A percentile compares a stretch with the other conserved stretches of the same genome.
phyloP scores from a whole-genome alignment of 2,888 invertebrate genomes.

The Agriopis leucophaearia region DNA sequence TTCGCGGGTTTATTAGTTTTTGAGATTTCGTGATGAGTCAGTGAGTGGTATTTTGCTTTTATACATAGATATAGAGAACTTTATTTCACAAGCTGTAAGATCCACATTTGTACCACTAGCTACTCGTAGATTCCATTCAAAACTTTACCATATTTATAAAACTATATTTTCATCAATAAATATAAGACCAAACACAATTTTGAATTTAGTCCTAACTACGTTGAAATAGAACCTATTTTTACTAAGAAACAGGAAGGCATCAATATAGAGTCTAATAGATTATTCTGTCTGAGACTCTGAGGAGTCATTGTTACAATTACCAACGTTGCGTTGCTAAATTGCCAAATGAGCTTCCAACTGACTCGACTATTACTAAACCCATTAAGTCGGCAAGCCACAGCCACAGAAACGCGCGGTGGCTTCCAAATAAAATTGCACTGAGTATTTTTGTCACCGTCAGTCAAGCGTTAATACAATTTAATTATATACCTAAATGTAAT shows the following conservation, averaged over 20 bases:
- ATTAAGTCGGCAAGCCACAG: slow-evolving; percentile 28
- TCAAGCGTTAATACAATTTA: not conserved
- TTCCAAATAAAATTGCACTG: slow-evolving; percentile 10
- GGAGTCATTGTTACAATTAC: slow-evolving; percentile 48
- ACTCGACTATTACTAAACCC: slow-evolving; percentile 42
- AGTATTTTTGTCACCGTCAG: slow-evolving; percentile 9
- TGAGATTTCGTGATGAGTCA: too few species aligned
- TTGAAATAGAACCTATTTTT: slow-evolving; percentile 6
- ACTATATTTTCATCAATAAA: not conserved
- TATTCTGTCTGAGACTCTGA: slow-evolving; percentile 44
- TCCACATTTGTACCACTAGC: not conserved
- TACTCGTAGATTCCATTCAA: not conserved
- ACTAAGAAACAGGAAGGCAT: slow-evolving; percentile 17
- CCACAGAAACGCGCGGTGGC: slow-evolving; percentile 7
- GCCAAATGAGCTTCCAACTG: slow-evolving; percentile 44
- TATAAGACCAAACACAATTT: not conserved
- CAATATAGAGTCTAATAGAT: slow-evolving; percentile 40
- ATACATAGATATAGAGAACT: too few species aligned
- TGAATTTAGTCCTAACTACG: not conserved
- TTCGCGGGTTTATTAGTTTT: too few species aligned
- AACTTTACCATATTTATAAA: not conserved
- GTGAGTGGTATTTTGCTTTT: too few species aligned
- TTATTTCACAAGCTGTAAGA: not conserved
- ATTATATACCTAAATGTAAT: too few species aligned
- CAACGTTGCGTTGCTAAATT: slow-evolving; percentile 46